phyloP scores from a whole-genome alignment of 1,140 invertebrate species.

The Calephelis nemesis region DNA sequence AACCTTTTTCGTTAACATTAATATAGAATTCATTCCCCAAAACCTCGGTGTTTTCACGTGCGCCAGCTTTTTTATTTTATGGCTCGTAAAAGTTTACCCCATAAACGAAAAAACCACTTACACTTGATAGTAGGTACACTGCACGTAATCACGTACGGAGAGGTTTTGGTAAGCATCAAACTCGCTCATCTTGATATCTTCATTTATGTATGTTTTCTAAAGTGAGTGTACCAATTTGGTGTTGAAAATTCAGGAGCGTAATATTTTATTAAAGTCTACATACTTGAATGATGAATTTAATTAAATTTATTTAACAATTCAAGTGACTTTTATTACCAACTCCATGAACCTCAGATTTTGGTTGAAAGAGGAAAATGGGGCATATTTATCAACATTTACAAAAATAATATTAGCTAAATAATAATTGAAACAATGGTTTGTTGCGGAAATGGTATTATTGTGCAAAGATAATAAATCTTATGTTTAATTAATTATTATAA shows the following conservation, averaged over 20 bases:
- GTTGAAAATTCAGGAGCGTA: neutral
- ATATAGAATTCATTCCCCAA: constrained; percentile 26
- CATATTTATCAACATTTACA: no score
- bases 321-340: no score
- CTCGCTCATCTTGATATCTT: neutral
- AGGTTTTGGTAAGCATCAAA: neutral
- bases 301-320: no score
- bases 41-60: constrained; percentile 25
- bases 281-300: no score
- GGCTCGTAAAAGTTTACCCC: constrained; percentile 26
- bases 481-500: no score
- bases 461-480: no score
- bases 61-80: constrained; percentile 30
- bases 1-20: constrained; percentile 20
- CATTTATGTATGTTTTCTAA: neutral
- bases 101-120: constrained; percentile 32
- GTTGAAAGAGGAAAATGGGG: no score
- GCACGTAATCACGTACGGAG: neutral
- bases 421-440: no score
- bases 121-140: constrained; percentile 28
- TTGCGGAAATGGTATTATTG: no score
- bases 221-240: neutral
- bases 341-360: no score
- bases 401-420: no score
- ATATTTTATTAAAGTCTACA: no score